These are phyloP conservation scores for Steatornis caripensis DNA, from an alignment of 2,113 vertebrate species.

Conservation along the genomic window DNA sequence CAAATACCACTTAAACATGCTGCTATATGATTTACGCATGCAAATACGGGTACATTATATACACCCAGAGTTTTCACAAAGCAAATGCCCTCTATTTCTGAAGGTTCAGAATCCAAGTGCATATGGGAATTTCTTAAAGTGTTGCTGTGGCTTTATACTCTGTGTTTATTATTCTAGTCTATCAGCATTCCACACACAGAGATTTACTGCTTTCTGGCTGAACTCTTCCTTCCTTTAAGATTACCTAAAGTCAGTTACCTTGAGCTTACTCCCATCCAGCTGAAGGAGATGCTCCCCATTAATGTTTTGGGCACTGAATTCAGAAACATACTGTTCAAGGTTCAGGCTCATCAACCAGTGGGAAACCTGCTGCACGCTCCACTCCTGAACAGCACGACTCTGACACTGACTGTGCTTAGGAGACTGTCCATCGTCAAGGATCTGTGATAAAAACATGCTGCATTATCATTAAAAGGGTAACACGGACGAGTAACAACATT, in stretches of 20 bases:
- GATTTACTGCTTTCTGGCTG: not conserved
- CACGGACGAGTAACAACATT: not conserved
- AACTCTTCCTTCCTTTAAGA: not conserved
- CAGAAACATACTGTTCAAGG: slow-evolving; percentile 88
- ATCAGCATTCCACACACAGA: not conserved
- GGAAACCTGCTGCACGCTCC: slow-evolving; percentile 90
- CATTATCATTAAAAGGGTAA: not conserved
- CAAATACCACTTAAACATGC: not conserved
- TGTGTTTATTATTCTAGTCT: not conserved
- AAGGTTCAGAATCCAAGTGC: not conserved
- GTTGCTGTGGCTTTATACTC: not conserved
- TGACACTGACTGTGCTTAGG: slow-evolving; percentile 84
- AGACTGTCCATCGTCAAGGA: slow-evolving; percentile 86
- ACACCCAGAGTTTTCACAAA: not conserved
- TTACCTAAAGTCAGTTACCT: slow-evolving; percentile 74
- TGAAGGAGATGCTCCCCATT: slow-evolving; percentile 89
- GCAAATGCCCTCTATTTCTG: not conserved
- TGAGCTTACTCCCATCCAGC: slow-evolving; percentile 87
- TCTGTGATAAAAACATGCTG: slow-evolving; percentile 72
- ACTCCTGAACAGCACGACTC: slow-evolving; percentile 82
- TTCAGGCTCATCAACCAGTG: slow-evolving; percentile 89
- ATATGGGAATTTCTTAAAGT: not conserved
- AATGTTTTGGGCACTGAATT: slow-evolving; percentile 91
- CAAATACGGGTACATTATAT: not conserved
- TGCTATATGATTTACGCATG: not conserved